A percentile compares a stretch with the other conserved stretches of the same genome.
These are phyloP conservation scores for Lymantria dispar DNA, from an alignment of 2,888 invertebrate species.

Conservation along the genomic window DNA sequence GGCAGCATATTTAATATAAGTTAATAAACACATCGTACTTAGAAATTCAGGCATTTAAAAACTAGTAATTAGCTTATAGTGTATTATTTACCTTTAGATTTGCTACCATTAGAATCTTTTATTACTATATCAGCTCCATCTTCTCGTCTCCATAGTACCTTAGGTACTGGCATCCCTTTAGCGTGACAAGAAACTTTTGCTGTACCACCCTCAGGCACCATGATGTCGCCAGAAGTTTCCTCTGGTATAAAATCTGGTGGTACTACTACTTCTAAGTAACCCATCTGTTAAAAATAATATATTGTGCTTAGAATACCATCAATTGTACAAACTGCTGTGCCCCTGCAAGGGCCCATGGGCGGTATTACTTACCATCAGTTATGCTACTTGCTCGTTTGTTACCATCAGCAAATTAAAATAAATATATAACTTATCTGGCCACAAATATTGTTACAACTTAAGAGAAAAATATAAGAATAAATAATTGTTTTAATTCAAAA, in stretches of 20 bases:
- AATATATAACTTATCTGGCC: too few species aligned
- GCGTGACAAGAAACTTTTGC: conserved; percentile 87
- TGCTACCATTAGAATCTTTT: conserved; percentile 85
- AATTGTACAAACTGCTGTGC: too few species aligned
- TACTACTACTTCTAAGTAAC: conserved; percentile 91
- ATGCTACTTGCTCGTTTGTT: too few species aligned
- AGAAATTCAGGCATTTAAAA: not conserved
- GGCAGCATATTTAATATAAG: not conserved
- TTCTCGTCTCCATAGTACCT: conserved; percentile 92
- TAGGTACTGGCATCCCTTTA: conserved; percentile 90
- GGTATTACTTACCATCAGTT: too few species aligned
- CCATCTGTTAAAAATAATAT: conserved; percentile 84
- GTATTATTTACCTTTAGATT: conserved; percentile 80
- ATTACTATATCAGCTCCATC: conserved; percentile 91
- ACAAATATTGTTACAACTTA: too few species aligned
- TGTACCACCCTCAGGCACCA: conserved; percentile 92
- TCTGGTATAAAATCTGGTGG: conserved; percentile 95
- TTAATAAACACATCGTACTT: not conserved
- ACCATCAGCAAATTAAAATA: too few species aligned
- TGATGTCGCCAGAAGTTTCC: conserved; percentile 94
- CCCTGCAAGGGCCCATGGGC: too few species aligned
- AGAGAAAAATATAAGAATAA: too few species aligned
- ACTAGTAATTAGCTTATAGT: too few species aligned
- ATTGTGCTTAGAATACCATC: too few species aligned
- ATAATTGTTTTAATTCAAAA: too few species aligned